Base-by-base conservation (phyloP, 2,888 invertebrate species). In the Ariolimax columbianus region DNA sequence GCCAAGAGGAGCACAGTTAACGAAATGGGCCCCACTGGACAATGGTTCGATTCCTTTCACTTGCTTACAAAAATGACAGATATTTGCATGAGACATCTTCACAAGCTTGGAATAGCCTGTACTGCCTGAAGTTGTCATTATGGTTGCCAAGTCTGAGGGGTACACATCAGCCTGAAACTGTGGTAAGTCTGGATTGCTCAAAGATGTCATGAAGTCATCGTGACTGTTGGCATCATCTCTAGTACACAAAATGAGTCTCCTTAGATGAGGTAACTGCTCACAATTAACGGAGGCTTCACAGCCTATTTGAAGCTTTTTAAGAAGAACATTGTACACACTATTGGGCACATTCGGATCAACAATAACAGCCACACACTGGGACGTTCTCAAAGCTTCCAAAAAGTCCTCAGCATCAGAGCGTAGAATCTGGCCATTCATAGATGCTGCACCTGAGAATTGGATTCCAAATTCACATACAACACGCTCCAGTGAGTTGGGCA, bases 101-200 rank as follows among this genome's bases (percentile, higher is more conserved):
- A 87, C 87, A 26, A 88, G 86, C 59, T 88, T 88, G 40, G 87
- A 85, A 73, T 86, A 88, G 19, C 88, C 88, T 7, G 88, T 87
- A 63, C 86, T 87, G 14, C 88, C 88, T 9, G 88, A 88, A 23
- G 88, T 87, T 36, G 88, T 87, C 84, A 86, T 83, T 17, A 88
- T 75, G 19, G 86, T 77, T 0, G 86, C 87, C 23, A 85, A 30
- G 36, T 88, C 88, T 7, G 77, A 47, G 1, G 87, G 33, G 68
- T n/a, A 55, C 1, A 86, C 87, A 19, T 80, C 77, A 19, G 82
- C 86, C 19, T 36, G 40, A 72, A 68, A 81, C 43, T 81, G 33
- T 0, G 78, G 75, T 36, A 75, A 43, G 26, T 38, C 51, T 47
- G 72, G 59, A 55, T 77, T 47, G 33, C 40, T 38, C n/a, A 87